These are phyloP conservation scores for Axis porcinus DNA, from an alignment of 2,113 vertebrate genomes.

Conservation along the genomic window DNA sequence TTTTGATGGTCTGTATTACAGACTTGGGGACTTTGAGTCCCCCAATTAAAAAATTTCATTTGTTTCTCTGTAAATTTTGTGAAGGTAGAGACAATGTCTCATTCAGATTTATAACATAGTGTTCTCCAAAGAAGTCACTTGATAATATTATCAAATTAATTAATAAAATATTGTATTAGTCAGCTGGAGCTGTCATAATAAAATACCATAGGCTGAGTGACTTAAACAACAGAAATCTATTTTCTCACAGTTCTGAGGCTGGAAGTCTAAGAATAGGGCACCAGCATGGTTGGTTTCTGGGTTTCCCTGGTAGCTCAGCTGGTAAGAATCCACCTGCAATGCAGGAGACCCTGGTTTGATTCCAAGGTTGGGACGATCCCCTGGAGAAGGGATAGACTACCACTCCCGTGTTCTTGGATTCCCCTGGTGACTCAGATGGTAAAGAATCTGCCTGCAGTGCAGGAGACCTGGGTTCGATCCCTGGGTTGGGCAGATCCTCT, in stretches of 20 bases:
- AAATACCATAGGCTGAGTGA: background rate
- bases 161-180: background rate
- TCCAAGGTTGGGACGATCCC: background rate
- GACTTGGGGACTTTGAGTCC: background rate
- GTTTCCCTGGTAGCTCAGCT: background rate
- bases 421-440: background rate
- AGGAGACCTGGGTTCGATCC: background rate
- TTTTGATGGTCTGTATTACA: background rate
- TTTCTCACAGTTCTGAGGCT: background rate
- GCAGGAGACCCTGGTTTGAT: background rate
- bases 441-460: background rate
- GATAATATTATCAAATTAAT: background rate
- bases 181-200: background rate
- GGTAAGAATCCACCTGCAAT: background rate
- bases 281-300: fast-evolving
- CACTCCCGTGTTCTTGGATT: background rate
- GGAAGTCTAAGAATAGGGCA: background rate
- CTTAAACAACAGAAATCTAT: background rate
- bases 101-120: background rate
- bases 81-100: background rate
- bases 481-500: background rate
- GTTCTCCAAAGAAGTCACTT: background rate
- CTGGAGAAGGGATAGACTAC: background rate
- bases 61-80: background rate
- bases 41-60: background rate